phyloP scores from a whole-genome alignment of 2,888 invertebrate genomes.

The Corbicula japonica region DNA sequence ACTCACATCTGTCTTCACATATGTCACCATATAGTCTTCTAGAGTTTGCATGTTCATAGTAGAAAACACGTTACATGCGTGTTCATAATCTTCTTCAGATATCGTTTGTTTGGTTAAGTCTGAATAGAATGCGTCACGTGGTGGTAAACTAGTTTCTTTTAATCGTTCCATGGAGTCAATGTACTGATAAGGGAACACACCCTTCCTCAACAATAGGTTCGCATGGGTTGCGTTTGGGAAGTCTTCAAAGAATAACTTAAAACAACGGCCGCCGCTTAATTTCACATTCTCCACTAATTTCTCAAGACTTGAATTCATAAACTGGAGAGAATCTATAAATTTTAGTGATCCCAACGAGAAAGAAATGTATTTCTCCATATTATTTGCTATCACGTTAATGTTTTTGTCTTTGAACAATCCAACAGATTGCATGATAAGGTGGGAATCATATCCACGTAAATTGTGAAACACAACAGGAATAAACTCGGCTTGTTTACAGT shows the following conservation, averaged over 20 bases:
- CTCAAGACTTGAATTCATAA: slow-evolving; percentile 26
- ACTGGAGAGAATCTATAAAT: slow-evolving; percentile 47
- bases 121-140: slow-evolving; percentile 50
- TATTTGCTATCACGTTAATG: slow-evolving; percentile 24
- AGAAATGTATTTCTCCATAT: slow-evolving; percentile 35
- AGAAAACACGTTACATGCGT: slow-evolving; percentile 17
- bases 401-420: slow-evolving; percentile 38
- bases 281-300: slow-evolving; percentile 20
- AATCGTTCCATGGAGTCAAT: slow-evolving; percentile 73
- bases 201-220: slow-evolving; percentile 65
- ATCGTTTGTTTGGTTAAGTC: slow-evolving; percentile 7
- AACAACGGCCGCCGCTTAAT: slow-evolving; percentile 10
- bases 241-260: slow-evolving; percentile 23
- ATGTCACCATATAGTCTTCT: slow-evolving; percentile 7
- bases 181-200: slow-evolving; percentile 81
- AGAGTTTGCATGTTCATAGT: slow-evolving; percentile 11
- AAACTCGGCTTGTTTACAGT: slow-evolving; percentile 40
- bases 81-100: slow-evolving; percentile 10
- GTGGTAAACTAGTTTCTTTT: slow-evolving; percentile 69
- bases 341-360: slow-evolving; percentile 31
- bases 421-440: slow-evolving; percentile 48
- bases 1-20: slow-evolving; percentile 75
- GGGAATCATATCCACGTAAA: slow-evolving; percentile 56
- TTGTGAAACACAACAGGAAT: slow-evolving; percentile 64
- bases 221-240: slow-evolving; percentile 16